These are phyloP conservation scores for Diceros bicornis DNA, from an alignment of 2,797 vertebrate genomes.

Conservation along the genomic window DNA sequence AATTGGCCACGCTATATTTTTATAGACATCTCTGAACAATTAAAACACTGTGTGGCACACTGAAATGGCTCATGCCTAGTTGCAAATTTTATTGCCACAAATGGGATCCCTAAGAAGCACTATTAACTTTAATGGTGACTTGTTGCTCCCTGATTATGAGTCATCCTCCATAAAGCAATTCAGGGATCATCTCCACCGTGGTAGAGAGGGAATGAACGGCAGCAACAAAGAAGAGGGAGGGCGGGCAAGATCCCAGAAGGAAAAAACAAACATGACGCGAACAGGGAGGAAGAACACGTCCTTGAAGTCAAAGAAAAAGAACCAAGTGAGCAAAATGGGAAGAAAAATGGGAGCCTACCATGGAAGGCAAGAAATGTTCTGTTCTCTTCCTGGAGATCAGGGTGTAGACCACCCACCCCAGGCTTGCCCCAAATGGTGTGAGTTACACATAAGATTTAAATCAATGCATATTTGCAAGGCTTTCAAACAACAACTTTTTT, in stretches of 20 bases:
- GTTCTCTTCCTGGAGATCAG: not conserved
- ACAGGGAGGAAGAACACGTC: not conserved
- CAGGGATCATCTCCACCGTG: not conserved
- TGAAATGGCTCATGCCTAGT: slow-evolving; percentile 44
- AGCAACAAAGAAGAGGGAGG: not conserved
- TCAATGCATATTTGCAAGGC: too few relatives aligned
- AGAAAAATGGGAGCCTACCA: not conserved
- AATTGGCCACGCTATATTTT: slow-evolving; percentile 67
- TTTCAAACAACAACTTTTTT: not conserved
- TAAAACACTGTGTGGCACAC: slow-evolving; percentile 49
- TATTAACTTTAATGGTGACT: slow-evolving; percentile 67
- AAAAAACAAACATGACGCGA: not conserved
- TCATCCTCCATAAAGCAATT: slow-evolving; percentile 37
- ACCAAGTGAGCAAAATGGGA: not conserved
- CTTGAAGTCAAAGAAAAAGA: not conserved
- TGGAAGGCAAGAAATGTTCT: not conserved
- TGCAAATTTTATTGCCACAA: slow-evolving; percentile 67
- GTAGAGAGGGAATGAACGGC: not conserved
- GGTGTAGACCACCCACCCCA: accelerated
- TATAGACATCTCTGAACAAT: slow-evolving; percentile 68
- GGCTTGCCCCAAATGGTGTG: not conserved
- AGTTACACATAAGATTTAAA: too few relatives aligned
- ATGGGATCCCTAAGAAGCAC: slow-evolving; percentile 66
- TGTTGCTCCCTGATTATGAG: slow-evolving; percentile 49
- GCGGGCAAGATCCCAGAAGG: not conserved